A percentile compares a stretch with the other conserved stretches of the same genome.
These are phyloP conservation scores for Eupithecia vulgata DNA, from an alignment of 2,888 invertebrate species.

Conservation along the genomic window DNA sequence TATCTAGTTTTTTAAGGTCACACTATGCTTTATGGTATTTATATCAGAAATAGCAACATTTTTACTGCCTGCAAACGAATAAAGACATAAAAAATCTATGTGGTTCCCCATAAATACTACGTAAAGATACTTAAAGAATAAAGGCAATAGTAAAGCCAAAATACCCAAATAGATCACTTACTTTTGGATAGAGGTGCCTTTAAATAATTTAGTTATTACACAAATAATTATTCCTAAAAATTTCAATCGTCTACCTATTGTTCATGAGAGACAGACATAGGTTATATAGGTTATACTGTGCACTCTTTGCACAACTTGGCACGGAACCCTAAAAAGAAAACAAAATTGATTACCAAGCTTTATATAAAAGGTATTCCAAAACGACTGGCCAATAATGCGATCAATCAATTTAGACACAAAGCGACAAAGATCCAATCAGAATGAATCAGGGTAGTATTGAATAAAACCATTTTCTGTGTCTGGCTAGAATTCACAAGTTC, in stretches of 20 bases:
- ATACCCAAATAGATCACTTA: no score
- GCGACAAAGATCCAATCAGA: constrained; percentile 47
- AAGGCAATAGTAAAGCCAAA: no score
- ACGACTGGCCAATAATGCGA: constrained; percentile 38
- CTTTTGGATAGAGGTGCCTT: no score
- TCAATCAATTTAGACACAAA: constrained; percentile 46
- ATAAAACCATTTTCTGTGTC: constrained; percentile 47
- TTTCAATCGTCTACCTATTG: background rate
- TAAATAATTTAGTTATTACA: no score
- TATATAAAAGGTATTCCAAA: constrained; percentile 21
- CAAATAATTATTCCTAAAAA: no score
- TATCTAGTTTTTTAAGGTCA: background rate
- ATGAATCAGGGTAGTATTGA: constrained; percentile 44
- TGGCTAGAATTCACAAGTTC: constrained; percentile 44
- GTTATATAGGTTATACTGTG: background rate
- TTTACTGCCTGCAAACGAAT: no score
- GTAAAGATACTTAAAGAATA: no score
- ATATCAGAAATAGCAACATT: background rate
- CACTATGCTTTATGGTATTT: background rate
- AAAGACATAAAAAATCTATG: no score
- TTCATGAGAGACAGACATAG: background rate
- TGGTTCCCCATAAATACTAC: no score
- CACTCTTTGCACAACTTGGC: background rate
- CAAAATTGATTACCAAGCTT: constrained; percentile 11
- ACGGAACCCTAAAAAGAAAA: constrained; percentile 11